These are phyloP conservation scores for Myotis planiceps DNA, from an alignment of 2,797 vertebrate species.

Conservation along the genomic window DNA sequence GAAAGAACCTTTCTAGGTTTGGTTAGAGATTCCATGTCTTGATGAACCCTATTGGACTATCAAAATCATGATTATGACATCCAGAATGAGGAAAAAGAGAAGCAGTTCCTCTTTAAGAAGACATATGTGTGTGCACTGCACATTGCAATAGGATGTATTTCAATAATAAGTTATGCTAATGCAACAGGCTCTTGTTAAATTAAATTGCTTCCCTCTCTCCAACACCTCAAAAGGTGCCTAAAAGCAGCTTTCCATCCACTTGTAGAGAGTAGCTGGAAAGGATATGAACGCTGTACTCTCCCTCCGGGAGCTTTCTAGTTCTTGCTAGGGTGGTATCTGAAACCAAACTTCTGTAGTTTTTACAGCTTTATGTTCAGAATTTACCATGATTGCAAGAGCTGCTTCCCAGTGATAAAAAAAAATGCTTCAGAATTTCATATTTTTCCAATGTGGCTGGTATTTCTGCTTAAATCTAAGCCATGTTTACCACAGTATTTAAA, in stretches of 20 bases:
- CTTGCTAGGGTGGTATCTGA: not conserved
- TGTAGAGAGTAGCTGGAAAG: not conserved
- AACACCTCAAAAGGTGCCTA: not conserved
- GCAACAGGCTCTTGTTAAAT: not conserved
- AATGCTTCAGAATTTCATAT: not conserved
- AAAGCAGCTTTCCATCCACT: not conserved
- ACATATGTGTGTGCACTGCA: not conserved
- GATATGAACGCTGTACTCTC: not conserved
- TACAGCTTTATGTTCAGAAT: not conserved
- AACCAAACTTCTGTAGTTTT: not conserved
- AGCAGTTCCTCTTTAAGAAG: not conserved
- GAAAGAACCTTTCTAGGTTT: not conserved
- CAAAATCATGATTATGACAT: not conserved
- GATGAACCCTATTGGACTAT: not conserved
- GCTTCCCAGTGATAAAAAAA: not conserved
- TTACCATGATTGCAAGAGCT: not conserved
- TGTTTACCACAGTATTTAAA: not conserved
- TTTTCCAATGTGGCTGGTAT: not conserved
- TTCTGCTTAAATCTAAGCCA: not conserved
- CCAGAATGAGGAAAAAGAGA: not conserved
- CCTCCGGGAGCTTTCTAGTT: not conserved
- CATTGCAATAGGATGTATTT: not conserved
- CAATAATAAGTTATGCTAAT: not conserved
- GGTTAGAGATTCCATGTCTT: not conserved
- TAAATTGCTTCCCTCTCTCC: not conserved